These are phyloP conservation scores for Andrena dorsata DNA, from an alignment of 2,888 invertebrate genomes.

Conservation along the genomic window DNA sequence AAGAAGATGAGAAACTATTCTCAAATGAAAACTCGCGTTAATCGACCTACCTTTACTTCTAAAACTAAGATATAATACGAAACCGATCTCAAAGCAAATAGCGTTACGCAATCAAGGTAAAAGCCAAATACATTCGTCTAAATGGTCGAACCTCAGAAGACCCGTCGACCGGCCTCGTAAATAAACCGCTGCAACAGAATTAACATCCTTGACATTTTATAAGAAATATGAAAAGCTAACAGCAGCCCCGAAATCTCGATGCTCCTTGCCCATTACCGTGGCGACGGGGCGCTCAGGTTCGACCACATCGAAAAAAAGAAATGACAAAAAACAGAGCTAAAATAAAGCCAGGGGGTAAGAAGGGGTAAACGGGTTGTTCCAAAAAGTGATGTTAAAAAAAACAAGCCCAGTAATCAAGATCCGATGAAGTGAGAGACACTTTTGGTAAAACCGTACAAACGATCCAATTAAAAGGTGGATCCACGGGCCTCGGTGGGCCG, in stretches of 20 bases:
- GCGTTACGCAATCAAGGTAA: conserved; percentile 85
- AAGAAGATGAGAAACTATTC: conserved; percentile 69
- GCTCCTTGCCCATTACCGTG: not conserved
- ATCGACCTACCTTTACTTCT: conserved; percentile 83
- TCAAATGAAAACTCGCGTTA: conserved; percentile 73
- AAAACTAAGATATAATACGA: conserved; percentile 83
- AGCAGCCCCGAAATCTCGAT: too few relatives aligned
- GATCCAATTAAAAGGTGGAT: conserved; percentile 70
- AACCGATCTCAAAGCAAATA: conserved; percentile 85
- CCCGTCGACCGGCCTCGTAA: conserved; percentile 37
- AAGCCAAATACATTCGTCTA: conserved; percentile 84
- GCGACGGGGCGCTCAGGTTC: conserved; percentile 55
- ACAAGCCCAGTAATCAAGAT: conserved; percentile 79
- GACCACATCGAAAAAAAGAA: conserved; percentile 66
- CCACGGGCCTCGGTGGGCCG: conserved; percentile 30
- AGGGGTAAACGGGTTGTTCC: conserved; percentile 72
- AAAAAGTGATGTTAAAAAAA: conserved; percentile 78
- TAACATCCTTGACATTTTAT: not conserved
- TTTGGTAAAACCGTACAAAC: conserved; percentile 66
- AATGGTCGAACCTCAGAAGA: conserved; percentile 65
- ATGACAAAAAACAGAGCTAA: conserved; percentile 78
- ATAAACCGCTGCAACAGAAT: not conserved
- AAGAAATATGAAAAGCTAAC: not conserved
- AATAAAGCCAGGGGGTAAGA: conserved; percentile 79
- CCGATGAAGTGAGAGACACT: conserved; percentile 72